Evolutionary conservation across 2,888 invertebrate genomes (phyloP), one percentile per base, ranked within the genome.

Genomic region (Lobophora halterata): DNA sequence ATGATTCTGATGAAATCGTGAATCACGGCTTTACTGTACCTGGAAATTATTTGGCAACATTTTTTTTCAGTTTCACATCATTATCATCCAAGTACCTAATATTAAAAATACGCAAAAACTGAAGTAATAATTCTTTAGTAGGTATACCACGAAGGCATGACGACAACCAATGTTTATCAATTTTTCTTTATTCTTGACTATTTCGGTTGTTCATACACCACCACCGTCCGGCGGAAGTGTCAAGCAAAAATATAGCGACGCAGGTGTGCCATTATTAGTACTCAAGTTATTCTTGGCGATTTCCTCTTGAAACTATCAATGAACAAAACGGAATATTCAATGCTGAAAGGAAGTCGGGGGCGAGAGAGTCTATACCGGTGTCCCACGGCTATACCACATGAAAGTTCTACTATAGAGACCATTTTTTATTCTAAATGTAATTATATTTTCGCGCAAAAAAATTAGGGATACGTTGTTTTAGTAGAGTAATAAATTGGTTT

Each of bases 191-290:
- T 23, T 24, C 29, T 40, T 47, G 33, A 5, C 38, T 33, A 32
- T 44, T 38, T 40, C 26, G 33, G 26, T 29, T 33, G 26, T 16
- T 17, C 12, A 35, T 11, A 26, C 54, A 53, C 52, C 51, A n/a
- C n/a, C 54, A 48, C 47, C 50, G 31, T 60, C 57, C 61, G 56
- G 43, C 58, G 67, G 65, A 67, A 62, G 48, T 52, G 51, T 46
- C 53, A 32, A 42, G 31, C 36, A 43, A 24, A 36, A 39, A 20
- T 34, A 40, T 29, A 20, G 21, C 35, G 14, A 40, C 55, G 55
- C 61, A 61, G 66, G 61, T 66, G 61, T 54, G 17, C 21, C 26
- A 39, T 34, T 25, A n/a, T 10, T 14, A 19, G 23, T 38, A 18
- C 20, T 23, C 42, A 32, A 46, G 14, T 36, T 47, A 41, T 29